Evolutionary conservation across 1,140 invertebrate species (phyloP), one percentile per base, ranked within the genome.

Genomic region (Ceratitis capitata): DNA sequence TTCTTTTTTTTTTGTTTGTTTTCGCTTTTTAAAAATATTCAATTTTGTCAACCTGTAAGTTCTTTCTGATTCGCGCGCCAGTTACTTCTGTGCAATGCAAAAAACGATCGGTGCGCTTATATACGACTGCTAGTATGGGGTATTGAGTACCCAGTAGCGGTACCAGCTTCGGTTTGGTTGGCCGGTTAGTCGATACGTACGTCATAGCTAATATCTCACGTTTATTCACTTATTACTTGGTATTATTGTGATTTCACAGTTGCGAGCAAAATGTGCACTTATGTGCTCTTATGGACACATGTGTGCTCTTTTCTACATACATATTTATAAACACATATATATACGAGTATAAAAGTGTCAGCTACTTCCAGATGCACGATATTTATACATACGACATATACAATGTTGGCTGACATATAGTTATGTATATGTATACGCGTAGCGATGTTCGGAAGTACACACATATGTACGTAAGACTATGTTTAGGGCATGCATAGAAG

Each of bases 11-110:
- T 23, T 78, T 78, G 6, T 78, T 35, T 74, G 39, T 45, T 74
- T 42, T 74, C 7, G 35, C n/a, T 45, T 78, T 42, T 78, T 74
- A 64, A 26, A 12, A 64, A 7, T 29, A 35, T 35, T 64, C 32
- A 64, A 74, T 74, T 74, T 16, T 78, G 69, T 47, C 69, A 42
- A 78, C 39, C 69, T 45, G 69, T 45, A 23, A 45, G 69, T 26
- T 78, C 69, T 78, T 42, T 78, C 69, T 23, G 69, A 78, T 78
- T 78, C 69, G 69, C 69, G 69, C 69, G 69, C 69, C n/a, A 78
- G 69, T 78, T 45, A 78, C 6, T 78, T 78, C 69, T 78, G 69
- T 47, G 6, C 42, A 35, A 23, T 19, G 69, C 23, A 45, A 47
- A 78, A 35, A 45, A 69, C 69, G 69, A 16, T n/a, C 69, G 39